Evolutionary conservation across 2,888 invertebrate genomes (phyloP), one percentile per base, ranked within the genome.

Genomic region (Fabriciana adippe): DNA sequence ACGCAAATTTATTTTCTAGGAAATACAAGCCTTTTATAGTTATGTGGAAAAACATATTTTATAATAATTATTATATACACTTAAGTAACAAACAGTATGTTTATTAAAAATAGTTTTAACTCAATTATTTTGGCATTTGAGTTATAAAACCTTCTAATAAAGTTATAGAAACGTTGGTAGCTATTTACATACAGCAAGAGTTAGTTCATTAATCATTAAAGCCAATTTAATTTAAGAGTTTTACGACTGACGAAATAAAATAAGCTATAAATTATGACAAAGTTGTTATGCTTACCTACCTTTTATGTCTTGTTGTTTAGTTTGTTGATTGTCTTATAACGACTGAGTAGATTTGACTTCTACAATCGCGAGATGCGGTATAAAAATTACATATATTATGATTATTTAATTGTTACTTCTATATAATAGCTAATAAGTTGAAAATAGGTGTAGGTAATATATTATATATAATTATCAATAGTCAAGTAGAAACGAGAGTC

Each of bases 191-290:
- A 35, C 2, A 8, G 8, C 11, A 41, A 11, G 35, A 41, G 35
- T 41, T 41, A 41, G 13, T 48, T 51, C 11, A 31, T 41, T 51
- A 21, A 48, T 56, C 51, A 66, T 60, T 57, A 56, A 55, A 63
- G 48, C 55, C 21, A 62, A 55, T 54, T 62, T 55, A 62, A 51
- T 59, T 64, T 48, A 16, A 63, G 26, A 26, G 55, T 51, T 64
- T 69, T 65, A 65, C 51, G 51, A 51, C 59, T 48, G 11, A 16
- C 16, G 51, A 62, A 64, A 62, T 67, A 65, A 67, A 69, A 64
- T 61, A 2, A 11, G 51, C 35, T 53, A 18, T 61, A 61, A 61
- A 21, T 61, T 61, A 61, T 41, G 13, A 51, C 53, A 41, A 14
- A 35, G 18, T 48, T 13, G 16, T 51, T 8, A 16, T 16, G 16